A percentile compares a stretch with the other conserved stretches of the same genome.
These are phyloP conservation scores for Bursaphelenchus okinawaensis DNA, from an alignment of 2,888 invertebrate genomes.

Conservation along the genomic window DNA sequence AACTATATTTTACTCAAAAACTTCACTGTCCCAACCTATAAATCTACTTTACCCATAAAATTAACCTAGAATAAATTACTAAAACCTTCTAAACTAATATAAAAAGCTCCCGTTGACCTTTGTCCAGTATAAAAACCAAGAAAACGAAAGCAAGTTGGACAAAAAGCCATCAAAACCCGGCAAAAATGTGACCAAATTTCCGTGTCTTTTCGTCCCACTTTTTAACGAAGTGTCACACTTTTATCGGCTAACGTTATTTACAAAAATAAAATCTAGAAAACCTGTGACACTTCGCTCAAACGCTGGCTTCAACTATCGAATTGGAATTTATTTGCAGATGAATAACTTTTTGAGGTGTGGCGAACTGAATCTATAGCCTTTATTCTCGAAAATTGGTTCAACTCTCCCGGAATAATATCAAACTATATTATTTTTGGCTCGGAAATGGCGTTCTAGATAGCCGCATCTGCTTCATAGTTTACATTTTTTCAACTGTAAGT, in stretches of 20 bases:
- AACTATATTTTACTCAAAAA: too few species aligned
- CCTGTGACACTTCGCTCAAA: not conserved
- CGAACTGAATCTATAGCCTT: too few species aligned
- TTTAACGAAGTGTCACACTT: not conserved
- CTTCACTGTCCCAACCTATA: too few species aligned
- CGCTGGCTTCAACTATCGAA: too few species aligned
- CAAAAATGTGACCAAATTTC: not conserved
- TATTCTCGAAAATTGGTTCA: too few species aligned
- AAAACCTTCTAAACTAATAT: not conserved
- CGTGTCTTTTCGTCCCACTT: not conserved
- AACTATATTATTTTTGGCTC: not conserved
- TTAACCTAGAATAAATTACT: too few species aligned
- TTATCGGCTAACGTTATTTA: too few species aligned
- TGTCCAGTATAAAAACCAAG: not conserved
- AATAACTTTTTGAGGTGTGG: not conserved
- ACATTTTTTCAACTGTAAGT: not conserved
- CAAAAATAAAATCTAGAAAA: too few species aligned
- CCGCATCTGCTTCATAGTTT: not conserved
- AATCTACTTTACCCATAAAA: too few species aligned
- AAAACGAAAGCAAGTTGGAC: not conserved
- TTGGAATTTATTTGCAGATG: not conserved
- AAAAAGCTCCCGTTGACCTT: not conserved
- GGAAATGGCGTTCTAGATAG: not conserved
- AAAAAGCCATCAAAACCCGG: not conserved
- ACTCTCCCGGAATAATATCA: not conserved